Evolutionary conservation across 2,888 invertebrate genomes (phyloP).

Genomic region (Buathra laborator): DNA sequence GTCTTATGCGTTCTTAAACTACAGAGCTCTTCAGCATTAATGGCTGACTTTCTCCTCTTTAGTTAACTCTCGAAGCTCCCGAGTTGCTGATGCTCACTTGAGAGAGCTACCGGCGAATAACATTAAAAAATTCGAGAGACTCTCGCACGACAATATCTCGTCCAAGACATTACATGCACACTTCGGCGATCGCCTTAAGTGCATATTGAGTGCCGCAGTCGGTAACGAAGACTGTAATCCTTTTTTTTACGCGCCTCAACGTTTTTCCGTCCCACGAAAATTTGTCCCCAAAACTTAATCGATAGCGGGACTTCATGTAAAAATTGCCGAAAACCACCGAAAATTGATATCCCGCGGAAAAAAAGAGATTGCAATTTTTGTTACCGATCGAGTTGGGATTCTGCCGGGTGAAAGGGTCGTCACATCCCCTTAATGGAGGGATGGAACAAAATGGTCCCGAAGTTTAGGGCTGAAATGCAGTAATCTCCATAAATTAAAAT

Average conservation of each 20-base stretch:
- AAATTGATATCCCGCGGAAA: neutral
- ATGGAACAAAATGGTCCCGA: neutral
- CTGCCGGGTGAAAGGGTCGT: neutral
- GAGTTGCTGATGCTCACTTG: slow-evolving; percentile 51
- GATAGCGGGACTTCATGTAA: neutral
- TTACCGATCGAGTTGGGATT: neutral
- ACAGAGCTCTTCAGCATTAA: slow-evolving; percentile 69
- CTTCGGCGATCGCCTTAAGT: neutral
- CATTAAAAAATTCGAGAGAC: neutral
- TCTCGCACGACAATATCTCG: slow-evolving; percentile 16
- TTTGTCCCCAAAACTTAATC: neutral
- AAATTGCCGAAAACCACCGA: neutral
- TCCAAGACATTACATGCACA: neutral
- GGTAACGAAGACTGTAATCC: neutral
- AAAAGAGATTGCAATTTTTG: neutral
- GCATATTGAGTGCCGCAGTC: neutral
- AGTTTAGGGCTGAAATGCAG: neutral
- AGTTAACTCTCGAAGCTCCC: slow-evolving; percentile 66
- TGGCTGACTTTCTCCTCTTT: slow-evolving; percentile 75
- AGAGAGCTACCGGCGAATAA: slow-evolving; percentile 17
- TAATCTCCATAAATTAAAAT: neutral
- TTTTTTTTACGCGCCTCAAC: neutral
- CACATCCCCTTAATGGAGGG: neutral
- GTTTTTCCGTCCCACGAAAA: neutral
- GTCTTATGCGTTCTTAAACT: slow-evolving; percentile 47